Evolutionary conservation across 2,113 vertebrate genomes (phyloP).

Genomic region (Ciconia stormi): DNA sequence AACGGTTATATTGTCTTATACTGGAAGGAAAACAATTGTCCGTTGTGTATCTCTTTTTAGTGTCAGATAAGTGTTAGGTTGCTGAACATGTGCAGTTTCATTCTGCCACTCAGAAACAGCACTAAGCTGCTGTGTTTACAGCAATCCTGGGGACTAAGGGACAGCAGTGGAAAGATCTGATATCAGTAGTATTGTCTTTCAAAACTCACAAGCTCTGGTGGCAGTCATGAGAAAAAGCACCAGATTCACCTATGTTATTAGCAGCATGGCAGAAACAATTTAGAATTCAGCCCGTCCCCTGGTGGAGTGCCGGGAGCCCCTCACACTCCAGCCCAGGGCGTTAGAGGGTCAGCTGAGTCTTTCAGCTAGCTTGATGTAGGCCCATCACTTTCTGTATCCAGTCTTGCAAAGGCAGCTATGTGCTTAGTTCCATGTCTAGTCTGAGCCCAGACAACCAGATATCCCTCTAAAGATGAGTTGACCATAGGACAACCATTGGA

Average conservation of each 20-base stretch:
- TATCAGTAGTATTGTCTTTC: background rate
- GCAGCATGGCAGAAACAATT: background rate
- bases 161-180: background rate
- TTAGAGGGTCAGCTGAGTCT: background rate
- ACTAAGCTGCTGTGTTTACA: background rate
- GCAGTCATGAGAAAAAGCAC: background rate
- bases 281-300: background rate
- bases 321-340: background rate
- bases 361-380: background rate
- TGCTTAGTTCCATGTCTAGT: background rate
- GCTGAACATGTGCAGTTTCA: background rate
- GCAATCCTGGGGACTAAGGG: background rate
- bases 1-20: background rate
- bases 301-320: background rate
- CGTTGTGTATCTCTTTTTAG: background rate
- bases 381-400: background rate
- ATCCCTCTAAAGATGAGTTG: background rate
- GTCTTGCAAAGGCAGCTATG: background rate
- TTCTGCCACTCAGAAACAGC: background rate
- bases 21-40: conserved; percentile 16
- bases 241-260: background rate
- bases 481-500: background rate
- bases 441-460: background rate
- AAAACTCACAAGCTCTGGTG: background rate
- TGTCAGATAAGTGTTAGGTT: background rate